Base-by-base conservation (phyloP, 2,797 vertebrate genomes). In the Falco biarmicus region DNA sequence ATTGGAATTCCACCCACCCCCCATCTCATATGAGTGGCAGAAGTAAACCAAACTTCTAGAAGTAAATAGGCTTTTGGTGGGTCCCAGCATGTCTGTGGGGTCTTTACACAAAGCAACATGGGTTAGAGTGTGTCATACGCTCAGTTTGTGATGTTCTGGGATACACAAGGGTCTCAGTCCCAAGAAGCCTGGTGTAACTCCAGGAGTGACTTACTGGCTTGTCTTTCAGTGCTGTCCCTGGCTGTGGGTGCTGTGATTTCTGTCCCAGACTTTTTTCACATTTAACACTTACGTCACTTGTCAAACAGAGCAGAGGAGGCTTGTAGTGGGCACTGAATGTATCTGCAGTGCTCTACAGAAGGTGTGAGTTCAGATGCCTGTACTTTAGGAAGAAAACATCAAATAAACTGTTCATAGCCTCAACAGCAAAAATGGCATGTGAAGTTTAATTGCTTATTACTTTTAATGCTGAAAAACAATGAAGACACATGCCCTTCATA, bases 51-150 rank as follows among this genome's bases (percentile, higher is more conserved):
- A 59, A 37, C 16, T 54, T 37, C 3, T 45, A 17, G 25, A 29
- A 34, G 43, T 29, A 47, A 41, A 14, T 13, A 17, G 8, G 2
- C 16, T 56, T 61, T 37, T 18, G 13, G 39, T n/a, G 25, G 47
- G 28, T 71, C 19, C 5, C 73, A n/a, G 66, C 10, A 5, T 9
- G 7, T 41, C 21, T 28, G n/a, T 1, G 3, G 37, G 14, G 37
- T 37, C 50, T 48, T 39, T 6, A 13, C 21, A 3, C 18, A 7
- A 12, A 16, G 45, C 39, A 13, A 8, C 0, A 1, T 9, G 26
- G 9, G 20, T 50, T 7, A 2, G 34, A 60, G 71, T 5, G 0
- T 3, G 18, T 15, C 3, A 1, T 9, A 31, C 2, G 0, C 24
- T 54, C 6, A 0, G 5, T 13, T 57, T 29, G 22, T 1, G 2